These are phyloP conservation scores for Plestiodon gilberti DNA, from an alignment of 2,113 vertebrate species.

Conservation along the genomic window DNA sequence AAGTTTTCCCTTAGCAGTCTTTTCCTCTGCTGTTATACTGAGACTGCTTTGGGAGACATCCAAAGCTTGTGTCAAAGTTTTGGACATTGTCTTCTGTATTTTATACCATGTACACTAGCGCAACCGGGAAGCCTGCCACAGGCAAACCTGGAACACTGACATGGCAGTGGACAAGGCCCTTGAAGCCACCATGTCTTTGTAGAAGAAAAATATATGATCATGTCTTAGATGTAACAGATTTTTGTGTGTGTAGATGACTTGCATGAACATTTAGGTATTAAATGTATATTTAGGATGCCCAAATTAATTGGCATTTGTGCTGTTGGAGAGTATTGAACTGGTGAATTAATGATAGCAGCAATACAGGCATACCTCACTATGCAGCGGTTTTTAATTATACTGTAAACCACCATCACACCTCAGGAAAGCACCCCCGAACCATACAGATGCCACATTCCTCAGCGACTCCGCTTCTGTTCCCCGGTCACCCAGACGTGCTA, in stretches of 20 bases:
- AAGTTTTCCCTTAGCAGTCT: neutral
- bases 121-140: neutral
- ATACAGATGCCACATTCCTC: no score
- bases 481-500: no score
- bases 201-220: neutral
- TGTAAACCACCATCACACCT: no score
- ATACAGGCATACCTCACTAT: no score
- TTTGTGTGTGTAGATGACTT: neutral
- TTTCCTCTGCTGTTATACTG: constrained; percentile 5
- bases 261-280: neutral
- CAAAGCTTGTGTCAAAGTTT: no score
- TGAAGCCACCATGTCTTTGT: neutral
- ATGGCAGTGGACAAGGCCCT: neutral
- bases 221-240: neutral
- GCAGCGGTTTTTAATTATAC: no score
- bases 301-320: neutral
- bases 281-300: neutral
- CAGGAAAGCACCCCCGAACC: no score
- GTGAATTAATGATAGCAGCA: neutral
- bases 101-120: neutral
- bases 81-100: neutral
- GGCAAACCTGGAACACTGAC: no score
- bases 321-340: neutral
- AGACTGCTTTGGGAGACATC: neutral
- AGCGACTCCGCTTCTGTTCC: no score